Evolutionary conservation across 2,113 vertebrate genomes (phyloP).

Genomic region (Anoplopoma fimbria): DNA sequence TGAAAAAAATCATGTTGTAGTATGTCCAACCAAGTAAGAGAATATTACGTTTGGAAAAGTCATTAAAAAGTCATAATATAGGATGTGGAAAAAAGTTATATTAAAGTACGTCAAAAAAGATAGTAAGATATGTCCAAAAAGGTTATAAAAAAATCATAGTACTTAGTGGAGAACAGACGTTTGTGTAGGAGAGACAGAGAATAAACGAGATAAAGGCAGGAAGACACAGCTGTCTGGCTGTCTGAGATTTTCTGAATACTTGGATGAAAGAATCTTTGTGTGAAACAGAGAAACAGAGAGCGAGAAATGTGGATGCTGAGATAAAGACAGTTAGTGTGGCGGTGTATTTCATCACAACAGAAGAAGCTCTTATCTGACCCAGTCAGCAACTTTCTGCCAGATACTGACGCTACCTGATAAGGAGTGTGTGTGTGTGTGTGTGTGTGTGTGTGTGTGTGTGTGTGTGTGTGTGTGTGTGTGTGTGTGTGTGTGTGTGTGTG

Average conservation of each 20-base stretch:
- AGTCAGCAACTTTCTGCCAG: slow-evolving; percentile 15
- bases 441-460: no score
- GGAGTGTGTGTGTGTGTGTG: no score
- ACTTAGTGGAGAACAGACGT: background rate
- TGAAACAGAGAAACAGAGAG: background rate
- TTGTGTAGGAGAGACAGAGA: background rate
- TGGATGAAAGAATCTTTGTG: background rate
- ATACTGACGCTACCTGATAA: slow-evolving; percentile 10
- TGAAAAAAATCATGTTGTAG: no score
- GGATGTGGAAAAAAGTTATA: no score
- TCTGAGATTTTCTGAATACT: slow-evolving; percentile 7
- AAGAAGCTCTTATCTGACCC: slow-evolving; percentile 30
- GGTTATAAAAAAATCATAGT: background rate
- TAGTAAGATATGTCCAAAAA: no score
- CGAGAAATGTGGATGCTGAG: background rate
- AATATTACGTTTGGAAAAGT: no score
- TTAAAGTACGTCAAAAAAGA: no score
- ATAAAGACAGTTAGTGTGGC: background rate
- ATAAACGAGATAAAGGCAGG: background rate
- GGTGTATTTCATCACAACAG: background rate
- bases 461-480: no score
- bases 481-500: no score
- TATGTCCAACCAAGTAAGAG: no score
- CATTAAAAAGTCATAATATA: no score
- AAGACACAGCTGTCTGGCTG: no score